These are phyloP conservation scores for Aporrectodea caliginosa DNA, from an alignment of 1,140 invertebrate genomes.

Conservation along the genomic window DNA sequence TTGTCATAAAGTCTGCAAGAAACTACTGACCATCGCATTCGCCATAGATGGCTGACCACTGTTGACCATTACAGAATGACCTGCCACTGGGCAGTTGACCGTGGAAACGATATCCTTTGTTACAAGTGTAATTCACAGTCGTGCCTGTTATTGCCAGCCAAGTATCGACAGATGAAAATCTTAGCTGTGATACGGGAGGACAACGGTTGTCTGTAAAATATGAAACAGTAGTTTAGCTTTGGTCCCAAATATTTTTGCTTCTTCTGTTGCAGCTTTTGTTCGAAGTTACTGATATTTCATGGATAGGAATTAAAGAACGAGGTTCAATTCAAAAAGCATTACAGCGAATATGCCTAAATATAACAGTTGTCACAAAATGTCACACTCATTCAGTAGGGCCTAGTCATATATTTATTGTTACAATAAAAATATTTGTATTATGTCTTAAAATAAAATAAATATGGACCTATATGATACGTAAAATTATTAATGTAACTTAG, in stretches of 20 bases:
- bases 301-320: neutral
- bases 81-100: neutral
- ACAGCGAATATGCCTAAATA: too few relatives aligned
- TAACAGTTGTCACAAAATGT: neutral
- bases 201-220: neutral
- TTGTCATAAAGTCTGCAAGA: too few relatives aligned
- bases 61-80: neutral
- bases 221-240: neutral
- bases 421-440: too few relatives aligned
- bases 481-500: too few relatives aligned
- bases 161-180: neutral
- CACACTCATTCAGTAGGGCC: neutral
- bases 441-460: too few relatives aligned
- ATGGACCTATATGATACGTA: too few relatives aligned
- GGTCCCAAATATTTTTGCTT: neutral
- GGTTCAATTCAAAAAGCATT: neutral
- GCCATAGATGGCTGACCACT: neutral
- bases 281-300: neutral
- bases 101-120: neutral
- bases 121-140: neutral
- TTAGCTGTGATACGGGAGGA: neutral
- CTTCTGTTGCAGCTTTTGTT: neutral
- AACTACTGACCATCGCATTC: neutral
- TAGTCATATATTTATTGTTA: neutral
- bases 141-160: neutral